Base-by-base conservation (phyloP, 1,140 invertebrate genomes). In the Drosophila pectinifera region DNA sequence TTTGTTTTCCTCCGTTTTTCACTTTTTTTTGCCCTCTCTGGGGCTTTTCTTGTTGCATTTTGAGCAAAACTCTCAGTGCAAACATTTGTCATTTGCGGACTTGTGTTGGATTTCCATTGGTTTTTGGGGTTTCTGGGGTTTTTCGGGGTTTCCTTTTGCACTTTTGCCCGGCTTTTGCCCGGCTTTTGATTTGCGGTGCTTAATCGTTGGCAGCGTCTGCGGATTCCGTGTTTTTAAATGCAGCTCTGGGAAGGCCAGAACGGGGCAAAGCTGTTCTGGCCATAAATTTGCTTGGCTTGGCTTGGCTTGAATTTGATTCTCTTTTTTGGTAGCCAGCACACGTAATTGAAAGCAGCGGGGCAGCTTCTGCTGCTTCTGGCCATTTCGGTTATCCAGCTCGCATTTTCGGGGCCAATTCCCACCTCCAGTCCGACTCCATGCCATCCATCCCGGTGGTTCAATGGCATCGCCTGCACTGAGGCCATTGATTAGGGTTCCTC, bases 321-420 rank as follows among this genome's bases (percentile, higher is more conserved):
- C n/a, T 34, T 49, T 53, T 43, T 62, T 61, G 51, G 51, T 42
- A 69, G 68, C 46, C 70, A 58, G 54, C 49, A 64, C 72, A 74
- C 73, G 73, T 82, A 89, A 88, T 89, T 88, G 84, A 89, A 88
- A 88, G 73, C 83, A 89, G 84, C 83, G 65, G 79, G 84, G 64
- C 63, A 73, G 75, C 76, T 72, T 5, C 38, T 48, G 57, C 45
- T 24, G 34, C 49, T 38, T 24, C 14, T 36, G 46, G 57, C 48
- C 55, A 56, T n/a, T n/a, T n/a, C n/a, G n/a, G n/a, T n/a, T n/a
- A n/a, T n/a, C n/a, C n/a, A n/a, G n/a, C 45, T 62, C 48, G 46
- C 54, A 84, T 64, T 76, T 74, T 51, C 22, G 39, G 42, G 36
- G 38, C 42, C 55, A 63, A 83, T 82, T 53, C 48, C 48, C 48